Percentiles rank a stretch among this genome's conserved stretches.
phyloP scores from a whole-genome alignment of 2,113 vertebrate species.

The Strix uralensis region DNA sequence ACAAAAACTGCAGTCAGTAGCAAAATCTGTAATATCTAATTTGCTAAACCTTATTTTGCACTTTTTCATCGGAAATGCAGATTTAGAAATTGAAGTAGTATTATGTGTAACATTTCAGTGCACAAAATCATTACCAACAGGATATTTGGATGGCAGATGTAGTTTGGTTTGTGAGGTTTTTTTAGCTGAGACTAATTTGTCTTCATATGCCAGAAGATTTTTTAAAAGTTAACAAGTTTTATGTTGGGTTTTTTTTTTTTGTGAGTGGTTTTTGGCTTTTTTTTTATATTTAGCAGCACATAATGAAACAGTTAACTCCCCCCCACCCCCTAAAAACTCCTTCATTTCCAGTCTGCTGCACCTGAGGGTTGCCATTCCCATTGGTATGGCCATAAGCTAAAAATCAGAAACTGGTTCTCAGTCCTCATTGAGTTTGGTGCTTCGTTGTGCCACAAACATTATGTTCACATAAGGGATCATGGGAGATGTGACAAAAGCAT shows the following conservation, averaged over 20 bases:
- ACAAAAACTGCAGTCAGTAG: constrained; percentile 56
- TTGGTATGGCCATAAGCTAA: not conserved
- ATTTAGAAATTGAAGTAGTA: constrained; percentile 44
- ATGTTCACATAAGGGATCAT: fast-evolving
- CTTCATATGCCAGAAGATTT: not conserved
- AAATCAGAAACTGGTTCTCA: not conserved
- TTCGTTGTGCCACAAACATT: not conserved
- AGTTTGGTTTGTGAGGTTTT: not conserved
- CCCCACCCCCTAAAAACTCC: not conserved
- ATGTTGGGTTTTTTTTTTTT: not conserved
- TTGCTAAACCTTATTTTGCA: constrained; percentile 52
- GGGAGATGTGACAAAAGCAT: not conserved
- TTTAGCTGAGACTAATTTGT: not conserved
- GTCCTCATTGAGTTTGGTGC: not conserved
- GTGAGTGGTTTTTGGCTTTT: not conserved
- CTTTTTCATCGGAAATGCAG: constrained; percentile 63
- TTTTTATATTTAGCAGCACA: not conserved
- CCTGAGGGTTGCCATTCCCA: not conserved
- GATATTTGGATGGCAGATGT: not conserved
- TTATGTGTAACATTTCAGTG: constrained; percentile 10
- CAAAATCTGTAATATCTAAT: constrained; percentile 68
- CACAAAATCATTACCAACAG: constrained; percentile 34
- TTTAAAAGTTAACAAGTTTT: not conserved
- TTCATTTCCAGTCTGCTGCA: not conserved
- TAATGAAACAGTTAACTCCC: not conserved